phyloP scores from a whole-genome alignment of 2,888 invertebrate genomes.

The Eupithecia pulchellata region DNA sequence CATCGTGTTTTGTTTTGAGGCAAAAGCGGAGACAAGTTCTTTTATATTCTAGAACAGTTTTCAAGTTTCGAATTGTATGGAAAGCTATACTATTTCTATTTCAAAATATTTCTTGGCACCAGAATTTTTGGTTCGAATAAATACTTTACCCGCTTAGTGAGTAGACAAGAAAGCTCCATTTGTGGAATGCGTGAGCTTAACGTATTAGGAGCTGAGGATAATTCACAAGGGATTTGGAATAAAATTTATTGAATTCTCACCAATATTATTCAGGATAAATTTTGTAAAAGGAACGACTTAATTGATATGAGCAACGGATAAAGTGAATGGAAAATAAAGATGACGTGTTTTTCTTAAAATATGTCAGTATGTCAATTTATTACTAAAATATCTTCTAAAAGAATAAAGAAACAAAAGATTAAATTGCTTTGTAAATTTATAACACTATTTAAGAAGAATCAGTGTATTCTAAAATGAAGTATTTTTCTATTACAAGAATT shows the following conservation, averaged over 20 bases:
- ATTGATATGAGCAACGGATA: not conserved
- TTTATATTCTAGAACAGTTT: not conserved
- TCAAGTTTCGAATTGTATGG: not conserved
- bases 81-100: not conserved
- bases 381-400: no score
- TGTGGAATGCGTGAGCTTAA: conserved; percentile 27
- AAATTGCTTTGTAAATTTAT: no score
- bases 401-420: no score
- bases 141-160: conserved; percentile 10
- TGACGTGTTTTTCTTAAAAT: no score
- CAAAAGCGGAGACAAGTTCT: not conserved
- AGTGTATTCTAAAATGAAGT: no score
- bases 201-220: conserved; percentile 23
- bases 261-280: conserved; percentile 20
- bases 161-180: conserved; percentile 22
- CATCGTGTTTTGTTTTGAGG: not conserved
- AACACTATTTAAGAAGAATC: no score
- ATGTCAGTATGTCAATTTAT: no score
- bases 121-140: conserved; percentile 3
- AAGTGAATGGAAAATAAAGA: not conserved
- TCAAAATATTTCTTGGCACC: not conserved
- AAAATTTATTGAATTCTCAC: conserved; percentile 22
- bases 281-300: conserved; percentile 4
- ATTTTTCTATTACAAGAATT: no score
- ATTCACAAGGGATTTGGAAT: conserved; percentile 13